A percentile compares a stretch with the other conserved stretches of the same genome.
Evolutionary conservation across 1,140 invertebrate genomes (phyloP).

Genomic region (Heliothis virescens): DNA sequence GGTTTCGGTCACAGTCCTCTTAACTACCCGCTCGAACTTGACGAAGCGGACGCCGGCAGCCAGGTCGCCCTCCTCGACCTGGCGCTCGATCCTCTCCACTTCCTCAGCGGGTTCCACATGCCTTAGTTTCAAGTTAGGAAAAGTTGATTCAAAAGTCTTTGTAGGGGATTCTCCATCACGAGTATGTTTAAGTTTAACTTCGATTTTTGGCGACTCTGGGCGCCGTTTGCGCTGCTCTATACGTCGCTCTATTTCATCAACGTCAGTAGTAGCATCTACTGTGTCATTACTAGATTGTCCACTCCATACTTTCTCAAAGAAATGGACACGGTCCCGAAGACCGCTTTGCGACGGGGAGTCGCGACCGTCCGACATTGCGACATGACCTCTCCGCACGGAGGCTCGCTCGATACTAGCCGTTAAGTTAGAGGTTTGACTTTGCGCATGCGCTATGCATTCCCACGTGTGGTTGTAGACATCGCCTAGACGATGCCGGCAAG

Average conservation of each 20-base stretch:
- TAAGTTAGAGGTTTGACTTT: constrained; percentile 59
- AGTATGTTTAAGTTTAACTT: constrained; percentile 87
- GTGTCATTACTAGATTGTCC: constrained; percentile 82
- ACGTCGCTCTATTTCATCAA: constrained; percentile 88
- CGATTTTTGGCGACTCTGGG: constrained; percentile 84
- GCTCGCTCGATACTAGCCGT: constrained; percentile 81
- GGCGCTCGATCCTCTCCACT: constrained; percentile 86
- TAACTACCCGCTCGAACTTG: constrained; percentile 89
- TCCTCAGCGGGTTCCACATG: constrained; percentile 74
- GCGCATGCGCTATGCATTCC: constrained; percentile 57
- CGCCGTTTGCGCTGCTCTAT: constrained; percentile 87
- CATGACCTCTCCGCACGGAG: constrained; percentile 78
- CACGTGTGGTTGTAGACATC: constrained; percentile 70
- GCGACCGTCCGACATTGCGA: constrained; percentile 82
- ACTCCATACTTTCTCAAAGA: constrained; percentile 92
- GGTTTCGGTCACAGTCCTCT: constrained; percentile 79
- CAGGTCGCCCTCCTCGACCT: constrained; percentile 89
- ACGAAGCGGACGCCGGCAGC: constrained; percentile 87
- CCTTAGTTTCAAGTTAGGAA: constrained; percentile 74
- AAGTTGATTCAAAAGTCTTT: constrained; percentile 71
- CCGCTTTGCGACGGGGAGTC: constrained; percentile 86
- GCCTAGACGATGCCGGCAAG: constrained; percentile 65
- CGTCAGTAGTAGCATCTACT: constrained; percentile 83
- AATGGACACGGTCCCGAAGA: constrained; percentile 90
- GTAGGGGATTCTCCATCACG: constrained; percentile 82